phyloP scores from a whole-genome alignment of 2,113 vertebrate genomes.

The Ramphastos sulfuratus region DNA sequence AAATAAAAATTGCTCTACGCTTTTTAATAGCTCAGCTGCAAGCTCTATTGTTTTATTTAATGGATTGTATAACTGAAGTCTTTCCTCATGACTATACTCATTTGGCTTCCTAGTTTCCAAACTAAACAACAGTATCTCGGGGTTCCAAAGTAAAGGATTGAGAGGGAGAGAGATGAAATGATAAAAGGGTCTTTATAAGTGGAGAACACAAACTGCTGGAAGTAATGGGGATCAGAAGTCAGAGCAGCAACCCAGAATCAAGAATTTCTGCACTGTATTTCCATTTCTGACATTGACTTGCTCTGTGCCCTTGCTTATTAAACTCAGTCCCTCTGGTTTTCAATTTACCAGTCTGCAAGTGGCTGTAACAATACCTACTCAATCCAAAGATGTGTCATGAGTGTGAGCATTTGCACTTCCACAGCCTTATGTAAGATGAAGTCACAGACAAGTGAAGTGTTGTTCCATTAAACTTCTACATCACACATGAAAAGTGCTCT shows the following conservation, averaged over 20 bases:
- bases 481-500: background rate
- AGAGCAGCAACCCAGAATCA: background rate
- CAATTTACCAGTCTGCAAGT: background rate
- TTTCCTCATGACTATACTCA: constrained; percentile 84
- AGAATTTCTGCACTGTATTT: background rate
- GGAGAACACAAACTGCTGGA: constrained; percentile 32
- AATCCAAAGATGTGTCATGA: background rate
- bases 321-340: background rate
- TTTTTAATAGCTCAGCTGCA: constrained; percentile 91
- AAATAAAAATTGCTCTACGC: constrained; percentile 88
- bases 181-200: constrained; percentile 39
- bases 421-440: background rate
- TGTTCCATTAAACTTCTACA: background rate
- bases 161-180: constrained; percentile 20
- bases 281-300: background rate
- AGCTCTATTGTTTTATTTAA: constrained; percentile 87
- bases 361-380: background rate
- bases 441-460: background rate
- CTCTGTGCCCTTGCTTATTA: background rate
- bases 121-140: constrained; percentile 77
- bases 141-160: constrained; percentile 66
- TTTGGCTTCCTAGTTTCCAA: constrained; percentile 82
- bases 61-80: constrained; percentile 87
- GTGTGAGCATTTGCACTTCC: background rate
- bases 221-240: background rate